These are phyloP conservation scores for Drosophila ogumai DNA, from an alignment of 1,140 invertebrate species.

Conservation along the genomic window DNA sequence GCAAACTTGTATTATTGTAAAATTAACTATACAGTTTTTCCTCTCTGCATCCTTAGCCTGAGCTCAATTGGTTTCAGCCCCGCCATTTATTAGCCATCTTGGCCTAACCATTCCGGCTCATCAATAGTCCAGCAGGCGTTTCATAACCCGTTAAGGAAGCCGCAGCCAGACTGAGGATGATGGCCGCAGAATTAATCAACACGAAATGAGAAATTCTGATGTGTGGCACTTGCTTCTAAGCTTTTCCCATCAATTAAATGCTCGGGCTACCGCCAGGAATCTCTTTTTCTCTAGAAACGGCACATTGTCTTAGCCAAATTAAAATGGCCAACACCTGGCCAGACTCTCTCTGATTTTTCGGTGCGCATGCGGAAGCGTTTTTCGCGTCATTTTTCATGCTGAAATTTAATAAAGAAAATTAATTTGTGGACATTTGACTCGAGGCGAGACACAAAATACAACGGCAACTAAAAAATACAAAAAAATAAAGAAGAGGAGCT, in stretches of 20 bases:
- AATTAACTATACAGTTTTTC: conserved; percentile 5
- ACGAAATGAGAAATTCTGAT: conserved; percentile 40
- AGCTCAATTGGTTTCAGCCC: conserved; percentile 41
- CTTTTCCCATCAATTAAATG: conserved; percentile 71
- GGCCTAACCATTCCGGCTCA: conserved; percentile 21
- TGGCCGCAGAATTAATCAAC: conserved; percentile 66
- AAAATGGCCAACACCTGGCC: conserved; percentile 61
- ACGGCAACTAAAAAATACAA: conserved; percentile 6
- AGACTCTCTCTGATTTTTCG: conserved; percentile 29
- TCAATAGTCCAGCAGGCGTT: conserved; percentile 50
- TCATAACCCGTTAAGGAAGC: conserved; percentile 31
- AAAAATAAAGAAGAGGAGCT: neutral
- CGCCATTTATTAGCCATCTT: conserved; percentile 14
- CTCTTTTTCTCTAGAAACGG: conserved; percentile 59
- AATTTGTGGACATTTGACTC: conserved; percentile 84
- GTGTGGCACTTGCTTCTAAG: conserved; percentile 44
- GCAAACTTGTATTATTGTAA: neutral
- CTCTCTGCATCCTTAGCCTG: conserved; percentile 3
- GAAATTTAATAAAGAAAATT: conserved; percentile 84
- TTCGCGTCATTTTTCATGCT: conserved; percentile 83
- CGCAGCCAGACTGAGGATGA: conserved; percentile 1
- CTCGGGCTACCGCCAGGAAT: conserved; percentile 59
- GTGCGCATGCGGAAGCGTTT: conserved; percentile 81
- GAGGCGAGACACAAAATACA: conserved; percentile 73
- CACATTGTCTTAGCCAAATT: conserved; percentile 81